A percentile compares a stretch with the other conserved stretches of the same genome.
Evolutionary conservation across 1,140 invertebrate genomes (phyloP).

Genomic region (Condylostylus longicornis): DNA sequence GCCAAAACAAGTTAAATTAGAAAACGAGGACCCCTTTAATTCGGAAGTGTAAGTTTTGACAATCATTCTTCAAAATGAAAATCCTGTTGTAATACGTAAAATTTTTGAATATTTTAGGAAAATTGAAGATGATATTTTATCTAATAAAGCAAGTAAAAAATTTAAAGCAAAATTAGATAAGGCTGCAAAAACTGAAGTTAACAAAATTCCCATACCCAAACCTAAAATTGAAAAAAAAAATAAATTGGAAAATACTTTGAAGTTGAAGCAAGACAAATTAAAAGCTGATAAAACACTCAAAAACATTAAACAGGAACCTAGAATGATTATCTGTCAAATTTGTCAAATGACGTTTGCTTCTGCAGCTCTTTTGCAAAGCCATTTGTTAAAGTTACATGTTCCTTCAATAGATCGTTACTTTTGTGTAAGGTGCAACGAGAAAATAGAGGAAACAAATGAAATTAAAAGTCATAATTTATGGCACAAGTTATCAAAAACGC

Average conservation of each 20-base stretch:
- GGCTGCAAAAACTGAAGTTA: no score
- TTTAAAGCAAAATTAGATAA: no score
- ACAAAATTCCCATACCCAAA: no score
- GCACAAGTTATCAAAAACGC: constrained; percentile 28
- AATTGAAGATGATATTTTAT: no score
- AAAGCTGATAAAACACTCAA: not conserved
- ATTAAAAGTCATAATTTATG: constrained; percentile 27
- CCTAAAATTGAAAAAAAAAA: constrained; percentile 2
- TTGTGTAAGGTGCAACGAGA: constrained; percentile 25
- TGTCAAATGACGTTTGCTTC: no score
- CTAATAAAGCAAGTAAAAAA: no score
- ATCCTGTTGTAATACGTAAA: no score
- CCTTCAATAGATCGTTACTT: constrained; percentile 19
- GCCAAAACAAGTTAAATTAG: constrained; percentile 1
- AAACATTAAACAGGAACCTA: constrained; percentile 19
- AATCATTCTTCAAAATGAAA: no score
- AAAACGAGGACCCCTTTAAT: constrained; percentile 16
- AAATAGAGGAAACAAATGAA: constrained; percentile 17
- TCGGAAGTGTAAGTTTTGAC: no score
- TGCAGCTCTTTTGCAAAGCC: constrained; percentile 15
- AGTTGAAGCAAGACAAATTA: not conserved
- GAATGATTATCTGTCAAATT: constrained; percentile 20
- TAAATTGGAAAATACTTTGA: constrained; percentile 5
- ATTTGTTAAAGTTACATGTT: constrained; percentile 13
- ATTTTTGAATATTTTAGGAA: no score